A percentile compares a stretch with the other conserved stretches of the same genome.
These are phyloP conservation scores for Aphelocoma californica DNA, from an alignment of 2,797 vertebrate genomes.

Conservation along the genomic window DNA sequence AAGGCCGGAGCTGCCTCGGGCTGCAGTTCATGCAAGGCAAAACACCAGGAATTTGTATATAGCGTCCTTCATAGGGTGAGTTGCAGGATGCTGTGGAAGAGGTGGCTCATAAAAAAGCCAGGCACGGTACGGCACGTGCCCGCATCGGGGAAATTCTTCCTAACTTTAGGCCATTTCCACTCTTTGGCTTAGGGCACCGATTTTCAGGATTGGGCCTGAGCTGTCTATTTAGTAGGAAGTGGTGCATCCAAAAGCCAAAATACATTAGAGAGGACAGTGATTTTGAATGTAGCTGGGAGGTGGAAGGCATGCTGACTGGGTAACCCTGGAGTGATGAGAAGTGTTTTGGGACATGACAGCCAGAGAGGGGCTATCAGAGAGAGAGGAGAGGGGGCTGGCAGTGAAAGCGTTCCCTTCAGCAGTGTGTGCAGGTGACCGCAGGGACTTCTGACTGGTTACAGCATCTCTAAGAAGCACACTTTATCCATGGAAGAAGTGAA, in stretches of 20 bases:
- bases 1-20: neutral
- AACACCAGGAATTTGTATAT: neutral
- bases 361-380: neutral
- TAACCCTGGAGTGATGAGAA: fast-evolving
- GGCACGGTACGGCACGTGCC: fast-evolving
- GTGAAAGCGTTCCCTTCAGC: neutral
- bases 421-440: neutral
- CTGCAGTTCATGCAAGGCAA: neutral
- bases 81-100: neutral
- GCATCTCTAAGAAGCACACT: neutral
- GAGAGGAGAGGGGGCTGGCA: neutral
- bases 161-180: neutral
- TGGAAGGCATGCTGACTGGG: neutral
- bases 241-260: neutral
- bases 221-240: neutral
- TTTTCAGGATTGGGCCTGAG: neutral
- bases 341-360: neutral
- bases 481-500: neutral
- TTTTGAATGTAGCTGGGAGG: neutral
- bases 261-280: fast-evolving
- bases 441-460: neutral
- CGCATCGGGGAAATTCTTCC: fast-evolving
- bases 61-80: neutral
- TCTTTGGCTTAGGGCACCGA: neutral
- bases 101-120: neutral